Conservation (phyloP, 2,888 invertebrate genomes). For the Melanostoma mellinum region DNA sequence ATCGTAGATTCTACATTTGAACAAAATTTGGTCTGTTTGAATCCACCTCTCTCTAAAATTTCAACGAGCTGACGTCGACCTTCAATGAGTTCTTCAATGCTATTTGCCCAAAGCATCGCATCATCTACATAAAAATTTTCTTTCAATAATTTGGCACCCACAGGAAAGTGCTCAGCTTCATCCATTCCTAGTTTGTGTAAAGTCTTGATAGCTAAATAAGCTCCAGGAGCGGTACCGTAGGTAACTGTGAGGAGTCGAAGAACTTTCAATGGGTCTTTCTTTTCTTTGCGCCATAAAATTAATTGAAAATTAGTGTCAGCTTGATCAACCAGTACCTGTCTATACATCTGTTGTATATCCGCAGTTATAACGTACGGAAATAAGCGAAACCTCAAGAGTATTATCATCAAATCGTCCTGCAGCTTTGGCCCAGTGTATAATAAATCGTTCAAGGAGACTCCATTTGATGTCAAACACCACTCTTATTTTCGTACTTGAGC, state of each 20-base stretch:
- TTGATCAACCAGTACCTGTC: too few relatives aligned
- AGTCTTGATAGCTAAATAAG: too few relatives aligned
- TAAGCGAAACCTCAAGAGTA: constrained; percentile 11
- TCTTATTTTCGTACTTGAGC: constrained; percentile 6
- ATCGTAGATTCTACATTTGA: background rate
- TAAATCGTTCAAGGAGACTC: constrained; percentile 10
- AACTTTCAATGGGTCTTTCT: too few relatives aligned
- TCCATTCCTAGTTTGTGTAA: too few relatives aligned
- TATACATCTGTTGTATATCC: background rate
- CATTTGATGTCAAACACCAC: background rate
- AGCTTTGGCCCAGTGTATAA: background rate
- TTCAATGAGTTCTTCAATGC: constrained; percentile 3
- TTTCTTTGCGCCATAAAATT: too few relatives aligned
- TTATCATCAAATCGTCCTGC: constrained; percentile 16
- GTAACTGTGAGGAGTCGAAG: too few relatives aligned
- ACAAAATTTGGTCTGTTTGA: constrained; percentile 2
- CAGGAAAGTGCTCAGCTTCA: background rate
- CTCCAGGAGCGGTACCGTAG: too few relatives aligned
- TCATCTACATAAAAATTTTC: constrained; percentile 15
- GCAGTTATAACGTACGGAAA: background rate
- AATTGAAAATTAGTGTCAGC: too few relatives aligned
- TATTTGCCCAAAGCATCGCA: constrained; percentile 10
- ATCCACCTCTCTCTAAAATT: background rate
- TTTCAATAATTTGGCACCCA: background rate
- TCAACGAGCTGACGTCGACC: constrained; percentile 1